These are phyloP conservation scores for Cordilura impudica DNA, from an alignment of 2,888 invertebrate genomes.

Conservation along the genomic window DNA sequence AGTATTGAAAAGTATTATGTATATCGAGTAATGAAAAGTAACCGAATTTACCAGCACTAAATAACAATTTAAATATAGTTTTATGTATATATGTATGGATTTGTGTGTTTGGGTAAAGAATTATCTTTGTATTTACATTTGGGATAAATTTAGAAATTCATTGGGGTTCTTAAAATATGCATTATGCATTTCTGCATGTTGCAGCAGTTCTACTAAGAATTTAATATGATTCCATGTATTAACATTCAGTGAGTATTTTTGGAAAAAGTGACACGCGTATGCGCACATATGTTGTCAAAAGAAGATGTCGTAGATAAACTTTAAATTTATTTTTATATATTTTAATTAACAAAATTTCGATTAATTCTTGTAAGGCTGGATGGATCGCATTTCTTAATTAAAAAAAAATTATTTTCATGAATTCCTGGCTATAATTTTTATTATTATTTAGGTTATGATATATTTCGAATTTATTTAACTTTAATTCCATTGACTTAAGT, in stretches of 20 bases:
- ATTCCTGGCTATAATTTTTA: too few relatives aligned
- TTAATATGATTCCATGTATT: background rate
- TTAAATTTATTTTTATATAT: background rate
- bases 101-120: too few relatives aligned
- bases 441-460: too few relatives aligned
- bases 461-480: too few relatives aligned
- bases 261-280: constrained; percentile 26
- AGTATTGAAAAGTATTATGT: too few relatives aligned
- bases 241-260: constrained; percentile 18
- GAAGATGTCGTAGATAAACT: background rate
- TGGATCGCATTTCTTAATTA: too few relatives aligned
- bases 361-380: too few relatives aligned
- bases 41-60: too few relatives aligned
- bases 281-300: constrained; percentile 45
- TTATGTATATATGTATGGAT: background rate
- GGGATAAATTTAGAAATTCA: constrained; percentile 21
- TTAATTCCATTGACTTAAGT: too few relatives aligned
- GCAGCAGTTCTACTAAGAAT: background rate
- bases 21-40: too few relatives aligned
- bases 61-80: background rate
- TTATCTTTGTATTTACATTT: background rate
- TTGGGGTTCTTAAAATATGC: constrained; percentile 38
- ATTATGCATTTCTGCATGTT: background rate
- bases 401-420: too few relatives aligned
- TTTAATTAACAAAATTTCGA: too few relatives aligned